Evolutionary conservation across 2,888 invertebrate species (phyloP).

Genomic region (Chromoteleia sp.): DNA sequence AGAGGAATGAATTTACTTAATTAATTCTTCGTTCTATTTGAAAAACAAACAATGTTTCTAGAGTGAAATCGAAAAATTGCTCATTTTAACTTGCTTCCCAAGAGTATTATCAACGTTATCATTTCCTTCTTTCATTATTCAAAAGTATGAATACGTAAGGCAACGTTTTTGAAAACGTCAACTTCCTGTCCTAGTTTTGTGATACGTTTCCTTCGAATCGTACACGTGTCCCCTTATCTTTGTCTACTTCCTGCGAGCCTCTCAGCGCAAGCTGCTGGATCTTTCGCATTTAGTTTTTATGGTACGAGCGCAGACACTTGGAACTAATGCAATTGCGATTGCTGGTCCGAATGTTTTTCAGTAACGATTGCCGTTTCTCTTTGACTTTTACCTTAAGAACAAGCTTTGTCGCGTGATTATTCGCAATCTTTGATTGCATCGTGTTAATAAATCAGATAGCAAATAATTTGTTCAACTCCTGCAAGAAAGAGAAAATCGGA

Average conservation of each 20-base stretch:
- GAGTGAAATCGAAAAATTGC: neutral
- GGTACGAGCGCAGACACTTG: conserved; percentile 39
- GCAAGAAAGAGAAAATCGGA: too few relatives aligned
- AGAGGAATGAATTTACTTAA: too few relatives aligned
- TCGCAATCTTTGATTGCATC: conserved; percentile 21
- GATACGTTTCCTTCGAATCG: conserved; percentile 6
- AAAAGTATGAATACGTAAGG: conserved; percentile 8
- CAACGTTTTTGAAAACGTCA: conserved; percentile 5
- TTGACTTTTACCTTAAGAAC: conserved; percentile 34
- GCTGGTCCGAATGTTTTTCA: conserved; percentile 28
- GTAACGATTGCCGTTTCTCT: conserved; percentile 38
- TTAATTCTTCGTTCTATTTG: neutral
- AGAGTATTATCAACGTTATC: conserved; percentile 1
- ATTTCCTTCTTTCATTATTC: conserved; percentile 15
- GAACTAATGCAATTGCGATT: conserved; percentile 47
- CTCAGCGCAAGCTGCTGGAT: conserved; percentile 18
- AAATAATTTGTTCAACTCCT: conserved; percentile 18
- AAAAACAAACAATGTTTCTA: neutral
- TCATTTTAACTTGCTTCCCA: neutral
- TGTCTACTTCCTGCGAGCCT: neutral
- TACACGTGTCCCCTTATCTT: conserved; percentile 18
- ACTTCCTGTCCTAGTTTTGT: conserved; percentile 29
- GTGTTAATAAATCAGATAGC: conserved; percentile 11
- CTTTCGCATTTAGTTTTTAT: conserved; percentile 47
- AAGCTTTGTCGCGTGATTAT: conserved; percentile 31